A percentile compares a stretch with the other conserved stretches of the same genome.
phyloP scores from a whole-genome alignment of 2,888 invertebrate species.

The Ectobius pallidus region DNA sequence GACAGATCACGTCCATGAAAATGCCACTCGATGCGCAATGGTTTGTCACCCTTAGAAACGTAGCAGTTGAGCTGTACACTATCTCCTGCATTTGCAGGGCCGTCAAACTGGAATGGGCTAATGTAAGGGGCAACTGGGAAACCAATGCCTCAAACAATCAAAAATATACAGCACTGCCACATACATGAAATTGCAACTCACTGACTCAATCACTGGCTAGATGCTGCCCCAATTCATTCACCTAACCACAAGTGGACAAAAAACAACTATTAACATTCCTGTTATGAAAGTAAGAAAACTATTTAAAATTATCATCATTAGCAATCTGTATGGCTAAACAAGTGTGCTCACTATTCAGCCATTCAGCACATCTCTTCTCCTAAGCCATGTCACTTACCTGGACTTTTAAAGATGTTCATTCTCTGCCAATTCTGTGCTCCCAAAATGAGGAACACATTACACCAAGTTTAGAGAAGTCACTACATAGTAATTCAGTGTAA shows the following conservation, averaged over 20 bases:
- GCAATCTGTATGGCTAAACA: too few relatives aligned
- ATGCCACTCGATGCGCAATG: slow-evolving; percentile 48
- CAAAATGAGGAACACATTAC: too few relatives aligned
- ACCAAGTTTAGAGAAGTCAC: too few relatives aligned
- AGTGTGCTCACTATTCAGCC: too few relatives aligned
- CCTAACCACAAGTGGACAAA: slow-evolving; percentile 12
- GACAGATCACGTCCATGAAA: slow-evolving; percentile 46
- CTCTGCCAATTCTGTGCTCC: too few relatives aligned
- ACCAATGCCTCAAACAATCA: slow-evolving; percentile 31
- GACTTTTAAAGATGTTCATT: neutral
- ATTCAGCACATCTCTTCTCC: too few relatives aligned
- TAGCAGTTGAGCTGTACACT: slow-evolving; percentile 51
- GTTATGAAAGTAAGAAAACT: neutral
- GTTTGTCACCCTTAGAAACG: slow-evolving; percentile 51
- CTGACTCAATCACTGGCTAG: slow-evolving; percentile 13
- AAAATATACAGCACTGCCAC: slow-evolving; percentile 23
- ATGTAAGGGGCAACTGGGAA: slow-evolving; percentile 47
- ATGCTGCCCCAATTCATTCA: slow-evolving; percentile 10
- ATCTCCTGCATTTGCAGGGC: slow-evolving; percentile 52
- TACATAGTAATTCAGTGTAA: too few relatives aligned
- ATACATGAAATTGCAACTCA: slow-evolving; percentile 12
- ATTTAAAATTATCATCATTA: too few relatives aligned
- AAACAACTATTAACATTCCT: slow-evolving; percentile 13
- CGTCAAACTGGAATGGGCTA: slow-evolving; percentile 50
- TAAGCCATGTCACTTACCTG: slow-evolving; percentile 14